These are phyloP conservation scores for Macrosiphum euphorbiae DNA, from an alignment of 2,888 invertebrate genomes.

Conservation along the genomic window DNA sequence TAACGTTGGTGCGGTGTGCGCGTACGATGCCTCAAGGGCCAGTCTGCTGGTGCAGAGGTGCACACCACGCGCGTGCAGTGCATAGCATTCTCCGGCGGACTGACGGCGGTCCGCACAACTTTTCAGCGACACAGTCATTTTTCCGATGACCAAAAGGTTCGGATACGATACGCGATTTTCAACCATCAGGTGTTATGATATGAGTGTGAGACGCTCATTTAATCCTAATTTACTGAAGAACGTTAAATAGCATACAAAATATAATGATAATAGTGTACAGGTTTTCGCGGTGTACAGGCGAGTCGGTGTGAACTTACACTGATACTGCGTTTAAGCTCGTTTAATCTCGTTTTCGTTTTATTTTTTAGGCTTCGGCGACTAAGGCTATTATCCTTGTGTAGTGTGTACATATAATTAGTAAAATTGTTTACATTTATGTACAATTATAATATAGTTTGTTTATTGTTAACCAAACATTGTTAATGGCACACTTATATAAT, in stretches of 20 bases:
- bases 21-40: constrained; percentile 41
- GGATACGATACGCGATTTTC: background rate
- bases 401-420: too few species aligned
- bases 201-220: background rate
- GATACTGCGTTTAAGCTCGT: background rate
- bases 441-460: too few species aligned
- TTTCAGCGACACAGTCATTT: background rate
- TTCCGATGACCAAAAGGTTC: background rate
- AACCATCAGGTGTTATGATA: background rate
- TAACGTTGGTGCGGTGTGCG: background rate
- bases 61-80: background rate
- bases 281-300: background rate
- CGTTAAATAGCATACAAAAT: background rate
- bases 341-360: background rate
- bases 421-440: too few species aligned
- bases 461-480: too few species aligned
- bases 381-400: too few species aligned
- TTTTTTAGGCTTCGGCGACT: too few species aligned
- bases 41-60: constrained; percentile 19
- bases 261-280: background rate
- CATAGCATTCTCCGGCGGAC: background rate
- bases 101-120: background rate
- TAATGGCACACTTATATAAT: background rate
- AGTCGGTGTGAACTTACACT: background rate
- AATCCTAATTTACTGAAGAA: background rate